Conservation (phyloP, 2,888 invertebrate species). For the Polydrusus pterygomalis region DNA sequence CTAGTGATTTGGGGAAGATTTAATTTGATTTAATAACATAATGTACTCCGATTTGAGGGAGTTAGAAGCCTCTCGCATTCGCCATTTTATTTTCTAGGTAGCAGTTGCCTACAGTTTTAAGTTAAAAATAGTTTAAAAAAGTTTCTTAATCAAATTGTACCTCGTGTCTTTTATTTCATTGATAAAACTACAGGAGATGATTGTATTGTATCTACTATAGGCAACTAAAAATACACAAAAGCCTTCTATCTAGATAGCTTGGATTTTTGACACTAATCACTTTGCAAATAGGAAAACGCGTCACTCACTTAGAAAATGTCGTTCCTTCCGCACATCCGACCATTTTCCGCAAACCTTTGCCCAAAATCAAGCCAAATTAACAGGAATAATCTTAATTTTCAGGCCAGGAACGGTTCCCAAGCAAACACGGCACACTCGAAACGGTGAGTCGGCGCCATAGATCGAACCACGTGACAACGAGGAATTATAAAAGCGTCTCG, state of each 20-base stretch:
- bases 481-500: constrained; percentile 49
- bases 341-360: background rate
- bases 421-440: background rate
- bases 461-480: constrained; percentile 46
- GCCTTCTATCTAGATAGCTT: background rate
- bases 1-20: too few relatives aligned
- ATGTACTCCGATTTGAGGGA: too few relatives aligned
- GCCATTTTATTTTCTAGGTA: too few relatives aligned
- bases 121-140: too few relatives aligned
- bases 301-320: constrained; percentile 12
- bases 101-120: too few relatives aligned
- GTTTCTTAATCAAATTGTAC: too few relatives aligned
- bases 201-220: background rate
- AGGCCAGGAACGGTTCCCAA: background rate
- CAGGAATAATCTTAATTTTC: constrained; percentile 7
- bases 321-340: background rate
- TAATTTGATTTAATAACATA: too few relatives aligned
- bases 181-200: too few relatives aligned
- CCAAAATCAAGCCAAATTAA: constrained; percentile 4
- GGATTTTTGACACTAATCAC: constrained; percentile 6
- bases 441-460: constrained; percentile 46
- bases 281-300: background rate
- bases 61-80: too few relatives aligned
- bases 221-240: constrained; percentile 1
- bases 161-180: background rate